Base-by-base conservation (phyloP, 2,888 invertebrate genomes). In the Timema cristinae region DNA sequence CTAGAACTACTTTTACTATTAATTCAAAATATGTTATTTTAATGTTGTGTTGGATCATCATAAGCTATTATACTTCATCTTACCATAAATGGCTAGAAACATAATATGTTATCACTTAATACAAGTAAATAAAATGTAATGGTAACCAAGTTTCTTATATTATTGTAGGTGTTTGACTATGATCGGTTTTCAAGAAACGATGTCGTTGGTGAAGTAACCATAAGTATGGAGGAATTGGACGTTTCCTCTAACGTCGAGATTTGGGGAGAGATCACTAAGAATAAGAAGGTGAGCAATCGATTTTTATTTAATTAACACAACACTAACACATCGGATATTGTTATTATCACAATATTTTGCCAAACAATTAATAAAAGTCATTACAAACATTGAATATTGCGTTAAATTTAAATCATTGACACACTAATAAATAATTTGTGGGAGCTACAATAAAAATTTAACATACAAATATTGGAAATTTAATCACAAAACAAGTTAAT, bases 221-320 rank as follows among this genome's bases (percentile, higher is more conserved):
- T 95, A 72, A 87, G 88, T 0, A 87, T 95, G 78, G 90, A 90
- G 48, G 90, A 92, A 54, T 88, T 94, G 67, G 93, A 94, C 79
- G 87, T 94, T 32, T 89, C 90, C 0, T 89, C 90, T 10, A 89
- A 89, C 52, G 87, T 90, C 16, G 90, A 95, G 83, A 90, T 95
- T 66, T 95, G 95, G 95, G 94, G 94, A 1, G 95, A 95, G 79
- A 87, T 95, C 56, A 88, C 91, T 67, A 88, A 92, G 74, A 92
- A 92, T 78, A 90, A 90, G 77, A 91, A 93, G 80, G 84, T 83
- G 78, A 75, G 16, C 0, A 8, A 32, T 52, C 0, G 11, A 0
- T 47, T 15, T 16, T 32, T 32, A 32, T 32, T 32, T 32, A 32
- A 1, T 32, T 32, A 32, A 54, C n/a, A 54, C 13, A 54, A 13